Evolutionary conservation across 2,888 invertebrate species (phyloP).

Genomic region (Stenodera caucasica): DNA sequence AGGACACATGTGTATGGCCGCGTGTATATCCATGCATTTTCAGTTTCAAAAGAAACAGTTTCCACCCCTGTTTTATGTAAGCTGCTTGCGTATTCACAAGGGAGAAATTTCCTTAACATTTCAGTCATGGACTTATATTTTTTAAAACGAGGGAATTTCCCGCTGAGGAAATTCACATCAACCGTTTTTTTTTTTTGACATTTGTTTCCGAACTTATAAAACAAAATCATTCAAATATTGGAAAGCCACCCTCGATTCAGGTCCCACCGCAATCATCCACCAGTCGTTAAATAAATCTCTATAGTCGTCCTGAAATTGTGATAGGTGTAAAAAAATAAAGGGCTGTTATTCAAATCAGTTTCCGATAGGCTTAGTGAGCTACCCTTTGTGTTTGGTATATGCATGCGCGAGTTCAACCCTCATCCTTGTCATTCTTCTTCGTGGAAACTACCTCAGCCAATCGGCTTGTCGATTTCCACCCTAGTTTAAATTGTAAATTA

Average conservation of each 20-base stretch:
- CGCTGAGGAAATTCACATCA: slow-evolving; percentile 9
- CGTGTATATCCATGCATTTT: slow-evolving; percentile 54
- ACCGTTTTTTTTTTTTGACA: slow-evolving; percentile 1
- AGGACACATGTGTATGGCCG: slow-evolving; percentile 52
- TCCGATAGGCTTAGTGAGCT: slow-evolving; percentile 43
- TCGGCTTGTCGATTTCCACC: slow-evolving; percentile 34
- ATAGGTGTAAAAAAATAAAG: too few relatives aligned
- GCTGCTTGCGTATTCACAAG: slow-evolving; percentile 56
- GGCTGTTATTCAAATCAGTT: slow-evolving; percentile 42
- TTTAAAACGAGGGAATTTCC: slow-evolving; percentile 34
- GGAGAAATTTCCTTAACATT: slow-evolving; percentile 56
- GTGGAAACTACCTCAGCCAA: slow-evolving; percentile 45
- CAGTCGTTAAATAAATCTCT: slow-evolving; percentile 30
- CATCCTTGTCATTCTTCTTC: slow-evolving; percentile 28
- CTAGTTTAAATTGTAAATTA: slow-evolving; percentile 50
- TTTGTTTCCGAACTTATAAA: neutral
- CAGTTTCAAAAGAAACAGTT: slow-evolving; percentile 54
- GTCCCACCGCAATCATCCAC: slow-evolving; percentile 50
- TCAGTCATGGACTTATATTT: slow-evolving; percentile 45
- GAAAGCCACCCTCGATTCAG: slow-evolving; percentile 40
- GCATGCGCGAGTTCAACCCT: slow-evolving; percentile 22
- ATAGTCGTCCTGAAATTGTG: too few relatives aligned
- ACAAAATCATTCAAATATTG: slow-evolving; percentile 46
- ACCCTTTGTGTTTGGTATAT: slow-evolving; percentile 31
- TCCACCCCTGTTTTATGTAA: slow-evolving; percentile 53